A percentile compares a stretch with the other conserved stretches of the same genome.
Conservation (phyloP, 1,140 invertebrate genomes). For the Gonioctena quinquepunctata region DNA sequence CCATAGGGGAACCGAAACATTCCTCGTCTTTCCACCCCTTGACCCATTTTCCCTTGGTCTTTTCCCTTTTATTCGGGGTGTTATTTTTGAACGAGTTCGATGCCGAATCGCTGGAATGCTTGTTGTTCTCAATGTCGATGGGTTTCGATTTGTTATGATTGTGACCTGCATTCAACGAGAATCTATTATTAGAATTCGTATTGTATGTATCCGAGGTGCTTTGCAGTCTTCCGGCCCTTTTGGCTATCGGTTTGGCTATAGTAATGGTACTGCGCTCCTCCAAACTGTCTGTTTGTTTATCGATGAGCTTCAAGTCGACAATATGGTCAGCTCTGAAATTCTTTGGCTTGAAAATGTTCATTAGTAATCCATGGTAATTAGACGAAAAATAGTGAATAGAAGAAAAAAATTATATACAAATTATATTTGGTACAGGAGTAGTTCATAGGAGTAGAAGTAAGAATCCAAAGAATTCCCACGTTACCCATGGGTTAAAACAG, state of each 20-base stretch:
- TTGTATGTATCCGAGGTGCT: conserved; percentile 59
- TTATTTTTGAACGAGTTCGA: conserved; percentile 44
- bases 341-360: no score
- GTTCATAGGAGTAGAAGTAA: no score
- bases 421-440: no score
- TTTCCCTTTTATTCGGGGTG: conserved; percentile 56
- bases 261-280: conserved; percentile 57
- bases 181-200: conserved; percentile 40
- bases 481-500: no score
- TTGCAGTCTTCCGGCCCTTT: conserved; percentile 56
- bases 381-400: no score
- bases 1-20: conserved; percentile 61
- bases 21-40: conserved; percentile 57
- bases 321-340: conserved; percentile 67
- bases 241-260: conserved; percentile 62
- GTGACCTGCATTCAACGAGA: conserved; percentile 45
- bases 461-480: no score
- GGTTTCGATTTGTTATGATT: conserved; percentile 46
- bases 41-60: conserved; percentile 50
- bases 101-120: conserved; percentile 8
- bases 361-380: no score
- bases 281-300: conserved; percentile 55
- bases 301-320: conserved; percentile 64
- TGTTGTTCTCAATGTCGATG: conserved; percentile 44
- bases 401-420: no score